phyloP scores from a whole-genome alignment of 2,888 invertebrate species.

The Dyspetes luteomarginatus region DNA sequence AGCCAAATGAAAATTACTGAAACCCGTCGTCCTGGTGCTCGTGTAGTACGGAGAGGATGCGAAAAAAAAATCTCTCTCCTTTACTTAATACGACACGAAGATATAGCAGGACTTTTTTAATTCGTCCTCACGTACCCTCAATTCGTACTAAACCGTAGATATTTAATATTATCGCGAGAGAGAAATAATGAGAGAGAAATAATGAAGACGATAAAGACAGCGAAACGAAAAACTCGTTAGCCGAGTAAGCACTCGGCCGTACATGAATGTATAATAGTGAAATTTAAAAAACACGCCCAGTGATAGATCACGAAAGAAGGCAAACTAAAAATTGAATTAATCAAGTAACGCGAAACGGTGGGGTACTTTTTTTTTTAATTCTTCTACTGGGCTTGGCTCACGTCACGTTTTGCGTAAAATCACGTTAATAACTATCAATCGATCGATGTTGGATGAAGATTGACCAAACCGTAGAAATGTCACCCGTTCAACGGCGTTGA shows the following conservation, averaged over 20 bases:
- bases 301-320: neutral
- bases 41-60: neutral
- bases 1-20: neutral
- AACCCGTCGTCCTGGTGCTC: neutral
- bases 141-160: slow-evolving; percentile 24
- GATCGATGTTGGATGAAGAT: neutral
- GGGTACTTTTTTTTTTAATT: slow-evolving; percentile 32
- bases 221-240: slow-evolving; percentile 33
- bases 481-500: slow-evolving; percentile 8
- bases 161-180: slow-evolving; percentile 39
- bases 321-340: slow-evolving; percentile 42
- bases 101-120: slow-evolving; percentile 26
- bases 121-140: slow-evolving; percentile 40
- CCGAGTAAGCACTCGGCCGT: slow-evolving; percentile 13
- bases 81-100: neutral
- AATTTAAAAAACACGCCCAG: slow-evolving; percentile 32
- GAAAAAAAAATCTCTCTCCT: slow-evolving; percentile 15
- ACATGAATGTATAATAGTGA: slow-evolving; percentile 45
- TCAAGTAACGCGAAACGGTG: slow-evolving; percentile 12
- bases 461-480: slow-evolving; percentile 38
- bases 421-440: slow-evolving; percentile 50
- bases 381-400: neutral
- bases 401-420: slow-evolving; percentile 35
- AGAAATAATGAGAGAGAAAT: too few species aligned
- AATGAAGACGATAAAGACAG: too few species aligned